These are phyloP conservation scores for Scotopteryx bipunctaria DNA, from an alignment of 2,888 invertebrate species.

Conservation along the genomic window DNA sequence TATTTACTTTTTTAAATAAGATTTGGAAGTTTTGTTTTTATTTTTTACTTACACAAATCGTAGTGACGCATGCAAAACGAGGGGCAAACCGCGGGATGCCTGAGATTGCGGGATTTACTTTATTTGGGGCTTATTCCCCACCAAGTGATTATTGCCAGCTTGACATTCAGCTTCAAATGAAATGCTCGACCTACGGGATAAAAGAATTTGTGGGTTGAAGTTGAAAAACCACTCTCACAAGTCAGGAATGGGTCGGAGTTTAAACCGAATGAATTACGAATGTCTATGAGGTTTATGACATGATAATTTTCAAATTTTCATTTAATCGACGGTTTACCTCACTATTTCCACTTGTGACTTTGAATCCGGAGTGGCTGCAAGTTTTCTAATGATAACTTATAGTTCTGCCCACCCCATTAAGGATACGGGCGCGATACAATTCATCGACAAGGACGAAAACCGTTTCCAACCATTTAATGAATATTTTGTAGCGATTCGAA, in stretches of 20 bases:
- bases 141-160: constrained; percentile 29
- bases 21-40: constrained; percentile 8
- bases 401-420: too few species aligned
- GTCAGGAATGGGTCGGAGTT: background rate
- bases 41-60: constrained; percentile 14
- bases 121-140: constrained; percentile 27
- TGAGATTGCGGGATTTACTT: constrained; percentile 29
- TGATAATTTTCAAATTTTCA: background rate
- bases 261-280: background rate
- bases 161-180: constrained; percentile 19
- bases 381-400: too few species aligned
- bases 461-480: too few species aligned
- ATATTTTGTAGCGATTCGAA: too few species aligned
- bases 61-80: constrained; percentile 30
- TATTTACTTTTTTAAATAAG: too few species aligned
- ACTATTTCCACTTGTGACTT: too few species aligned
- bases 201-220: constrained; percentile 15
- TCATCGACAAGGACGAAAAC: too few species aligned
- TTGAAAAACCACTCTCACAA: background rate
- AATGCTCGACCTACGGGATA: constrained; percentile 11
- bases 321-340: too few species aligned
- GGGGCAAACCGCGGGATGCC: constrained; percentile 21
- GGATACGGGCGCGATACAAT: too few species aligned
- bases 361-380: too few species aligned
- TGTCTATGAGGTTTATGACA: background rate